Percentiles rank a stretch among this genome's conserved stretches.
Conservation (phyloP, 2,113 vertebrate genomes). For the Ictalurus punctatus region DNA sequence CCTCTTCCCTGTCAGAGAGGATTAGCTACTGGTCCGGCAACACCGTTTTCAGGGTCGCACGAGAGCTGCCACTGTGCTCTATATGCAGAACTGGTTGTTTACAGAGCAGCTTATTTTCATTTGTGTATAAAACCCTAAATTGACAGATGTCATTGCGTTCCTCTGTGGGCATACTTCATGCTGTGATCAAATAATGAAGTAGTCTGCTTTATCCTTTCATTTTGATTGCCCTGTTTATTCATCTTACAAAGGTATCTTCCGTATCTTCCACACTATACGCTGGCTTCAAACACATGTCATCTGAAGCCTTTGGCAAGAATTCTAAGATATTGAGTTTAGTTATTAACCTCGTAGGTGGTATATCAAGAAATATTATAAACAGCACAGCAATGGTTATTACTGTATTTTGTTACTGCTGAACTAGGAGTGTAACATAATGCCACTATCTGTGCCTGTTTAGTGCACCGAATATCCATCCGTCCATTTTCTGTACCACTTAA, state of each 20-base stretch:
- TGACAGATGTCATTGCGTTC: constrained; percentile 75
- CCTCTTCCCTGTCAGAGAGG: constrained; percentile 68
- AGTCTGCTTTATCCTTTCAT: constrained; percentile 31
- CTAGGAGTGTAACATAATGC: not conserved
- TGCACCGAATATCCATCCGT: not conserved
- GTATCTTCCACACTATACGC: not conserved
- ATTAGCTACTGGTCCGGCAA: constrained; percentile 67
- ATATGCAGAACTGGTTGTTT: constrained; percentile 77
- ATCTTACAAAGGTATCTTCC: constrained; percentile 8
- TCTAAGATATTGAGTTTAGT: not conserved
- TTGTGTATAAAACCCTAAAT: constrained; percentile 74
- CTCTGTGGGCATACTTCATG: constrained; percentile 70
- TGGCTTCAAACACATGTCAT: not conserved
- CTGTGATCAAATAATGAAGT: constrained; percentile 50
- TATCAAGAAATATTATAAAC: constrained; percentile 1
- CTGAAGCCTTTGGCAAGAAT: not conserved
- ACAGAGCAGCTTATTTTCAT: constrained; percentile 74
- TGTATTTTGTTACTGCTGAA: not conserved
- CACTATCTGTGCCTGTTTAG: not conserved
- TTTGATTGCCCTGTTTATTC: constrained; percentile 1
- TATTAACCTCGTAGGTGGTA: constrained; percentile 10
- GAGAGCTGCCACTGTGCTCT: constrained; percentile 67
- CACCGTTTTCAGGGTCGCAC: constrained; percentile 64
- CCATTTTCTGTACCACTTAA: no score
- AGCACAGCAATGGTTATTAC: not conserved